Base-by-base conservation (phyloP, 2,888 invertebrate genomes). In the Chymomyza procnemis region DNA sequence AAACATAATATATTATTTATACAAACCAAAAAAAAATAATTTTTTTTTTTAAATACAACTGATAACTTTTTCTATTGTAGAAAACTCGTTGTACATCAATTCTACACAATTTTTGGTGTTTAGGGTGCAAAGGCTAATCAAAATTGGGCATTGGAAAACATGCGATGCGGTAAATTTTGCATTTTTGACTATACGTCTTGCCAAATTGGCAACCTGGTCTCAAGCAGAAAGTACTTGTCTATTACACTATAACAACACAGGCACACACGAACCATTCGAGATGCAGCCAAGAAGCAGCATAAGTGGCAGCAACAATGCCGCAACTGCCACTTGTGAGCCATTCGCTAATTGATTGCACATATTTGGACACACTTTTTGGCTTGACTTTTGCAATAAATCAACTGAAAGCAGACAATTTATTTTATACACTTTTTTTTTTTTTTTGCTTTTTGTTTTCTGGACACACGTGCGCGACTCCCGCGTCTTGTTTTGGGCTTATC, bases 241-340 rank as follows among this genome's bases (percentile, higher is more conserved):
- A 6, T 26, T 26, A 26, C 26, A 41, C 12, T 41, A 5, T 12
- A 12, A 2, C 64, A 59, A 54, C 54, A 67, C 50, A 58, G 48
- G 30, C 41, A 46, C 46, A 59, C 73, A 88, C 88, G 72, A 78
- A 88, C 88, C 88, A 69, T 82, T 79, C 61, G 75, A 75, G 62
- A 88, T 71, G 61, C 69, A 74, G 75, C 78, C 72, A 55, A 76
- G 47, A 9, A 84, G 61, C 57, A 75, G 65, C 21, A 88, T 26
- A 0, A 78, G 72, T 73, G 80, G 57, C 67, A 80, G 52, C 60
- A 48, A 9, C 16, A 26, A 47, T 18, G 46, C n/a, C n/a, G 21
- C 55, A 4, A 18, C 55, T 30, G 26, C 9, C 48, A 72, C 19
- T 34, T 69, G 64, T 62, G 67, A 71, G 55, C 72, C 64, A 26